phyloP scores from a whole-genome alignment of 2,888 invertebrate species.

The Dasysyrphus albostriatus region DNA sequence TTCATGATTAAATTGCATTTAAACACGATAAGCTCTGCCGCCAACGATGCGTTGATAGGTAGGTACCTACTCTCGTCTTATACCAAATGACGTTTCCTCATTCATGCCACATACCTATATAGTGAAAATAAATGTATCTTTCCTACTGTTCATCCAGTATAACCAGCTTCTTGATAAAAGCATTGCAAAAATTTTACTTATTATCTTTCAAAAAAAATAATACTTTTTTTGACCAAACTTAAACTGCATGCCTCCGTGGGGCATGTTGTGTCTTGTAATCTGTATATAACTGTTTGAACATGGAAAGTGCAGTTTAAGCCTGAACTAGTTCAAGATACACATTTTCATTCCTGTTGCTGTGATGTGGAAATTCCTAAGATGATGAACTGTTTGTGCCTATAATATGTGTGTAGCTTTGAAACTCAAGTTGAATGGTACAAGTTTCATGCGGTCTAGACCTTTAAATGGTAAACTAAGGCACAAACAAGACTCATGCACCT shows the following conservation, averaged over 20 bases:
- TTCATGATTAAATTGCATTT: slow-evolving; percentile 17
- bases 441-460: slow-evolving; percentile 63
- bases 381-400: slow-evolving; percentile 43
- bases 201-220: slow-evolving; percentile 20
- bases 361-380: slow-evolving; percentile 45
- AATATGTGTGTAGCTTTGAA: neutral
- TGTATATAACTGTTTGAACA: neutral
- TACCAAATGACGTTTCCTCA: slow-evolving; percentile 62
- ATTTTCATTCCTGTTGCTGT: slow-evolving; percentile 35
- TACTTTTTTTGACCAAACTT: slow-evolving; percentile 15
- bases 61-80: slow-evolving; percentile 1
- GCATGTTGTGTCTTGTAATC: slow-evolving; percentile 17
- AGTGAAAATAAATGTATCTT: slow-evolving; percentile 50
- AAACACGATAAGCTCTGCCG: slow-evolving; percentile 2
- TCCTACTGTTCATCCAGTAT: slow-evolving; percentile 30
- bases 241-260: slow-evolving; percentile 33
- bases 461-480: slow-evolving; percentile 34
- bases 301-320: slow-evolving; percentile 38
- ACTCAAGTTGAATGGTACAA: slow-evolving; percentile 15
- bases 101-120: slow-evolving; percentile 37
- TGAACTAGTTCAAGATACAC: slow-evolving; percentile 42
- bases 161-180: slow-evolving; percentile 45
- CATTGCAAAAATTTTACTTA: slow-evolving; percentile 36
- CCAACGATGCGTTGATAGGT: neutral
- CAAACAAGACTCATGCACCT: slow-evolving; percentile 53